Conservation (phyloP, 1,140 invertebrate genomes). For the Battus philenor region DNA sequence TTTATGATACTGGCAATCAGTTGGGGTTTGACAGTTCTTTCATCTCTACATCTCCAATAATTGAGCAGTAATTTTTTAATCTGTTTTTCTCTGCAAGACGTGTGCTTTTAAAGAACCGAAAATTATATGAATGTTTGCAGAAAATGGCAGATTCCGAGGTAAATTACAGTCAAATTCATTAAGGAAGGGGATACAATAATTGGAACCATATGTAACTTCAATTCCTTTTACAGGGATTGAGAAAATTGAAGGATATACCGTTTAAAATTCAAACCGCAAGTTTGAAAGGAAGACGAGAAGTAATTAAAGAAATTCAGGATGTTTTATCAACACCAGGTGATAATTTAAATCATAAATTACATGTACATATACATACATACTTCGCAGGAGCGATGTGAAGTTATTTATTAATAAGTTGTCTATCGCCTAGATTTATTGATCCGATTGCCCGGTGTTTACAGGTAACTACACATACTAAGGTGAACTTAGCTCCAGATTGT, state of each 20-base stretch:
- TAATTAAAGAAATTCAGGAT: conserved; percentile 83
- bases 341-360: conserved; percentile 21
- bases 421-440: conserved; percentile 47
- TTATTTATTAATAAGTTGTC: conserved; percentile 15
- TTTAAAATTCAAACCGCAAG: conserved; percentile 86
- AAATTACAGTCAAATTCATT: conserved; percentile 22
- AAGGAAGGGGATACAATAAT: background rate
- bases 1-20: conserved; percentile 12
- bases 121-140: conserved; percentile 43
- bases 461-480: background rate
- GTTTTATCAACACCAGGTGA: conserved; percentile 86
- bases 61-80: conserved; percentile 20
- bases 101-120: conserved; percentile 26
- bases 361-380: conserved; percentile 4
- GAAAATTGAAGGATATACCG: conserved; percentile 87
- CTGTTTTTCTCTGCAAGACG: conserved; percentile 20
- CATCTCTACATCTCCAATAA: conserved; percentile 27
- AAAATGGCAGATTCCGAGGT: conserved; percentile 72
- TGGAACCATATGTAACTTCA: conserved; percentile 4
- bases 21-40: conserved; percentile 21
- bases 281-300: conserved; percentile 82
- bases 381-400: conserved; percentile 4
- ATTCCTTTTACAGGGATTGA: conserved; percentile 79
- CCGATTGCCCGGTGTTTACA: conserved; percentile 17
- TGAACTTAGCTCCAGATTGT: background rate